phyloP scores from a whole-genome alignment of 2,797 vertebrate species.

The Rhabdophis nuchalis region DNA sequence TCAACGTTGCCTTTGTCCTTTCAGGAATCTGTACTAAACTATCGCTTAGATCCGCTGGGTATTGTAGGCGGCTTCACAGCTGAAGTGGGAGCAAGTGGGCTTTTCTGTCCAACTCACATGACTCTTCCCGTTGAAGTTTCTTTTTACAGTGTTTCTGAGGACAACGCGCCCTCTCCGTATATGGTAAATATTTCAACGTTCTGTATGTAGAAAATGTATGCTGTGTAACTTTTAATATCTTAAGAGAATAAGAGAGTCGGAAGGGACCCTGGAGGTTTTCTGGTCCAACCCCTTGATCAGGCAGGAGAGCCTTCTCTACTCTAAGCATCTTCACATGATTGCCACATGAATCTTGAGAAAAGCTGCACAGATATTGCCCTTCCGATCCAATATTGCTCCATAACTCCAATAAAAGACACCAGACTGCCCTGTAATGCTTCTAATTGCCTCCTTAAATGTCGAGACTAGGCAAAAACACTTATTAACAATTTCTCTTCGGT shows the following conservation, averaged over 20 bases:
- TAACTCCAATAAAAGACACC: not conserved
- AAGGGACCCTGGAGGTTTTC: not conserved
- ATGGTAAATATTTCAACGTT: conserved; percentile 78
- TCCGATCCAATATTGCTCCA: not conserved
- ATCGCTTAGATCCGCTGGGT: conserved; percentile 91
- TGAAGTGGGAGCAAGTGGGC: conserved; percentile 94
- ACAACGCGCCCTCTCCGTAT: conserved; percentile 97
- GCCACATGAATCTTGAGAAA: not conserved
- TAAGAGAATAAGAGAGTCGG: not conserved
- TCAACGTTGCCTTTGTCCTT: not conserved
- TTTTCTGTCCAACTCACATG: conserved; percentile 96
- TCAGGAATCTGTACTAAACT: conserved; percentile 96
- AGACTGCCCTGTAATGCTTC: not conserved
- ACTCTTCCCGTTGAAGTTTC: conserved; percentile 95
- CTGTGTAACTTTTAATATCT: not conserved
- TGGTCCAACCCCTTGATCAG: not conserved
- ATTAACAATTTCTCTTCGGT: not conserved
- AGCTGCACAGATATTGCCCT: not conserved
- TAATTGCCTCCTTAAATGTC: not conserved
- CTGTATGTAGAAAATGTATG: not conserved
- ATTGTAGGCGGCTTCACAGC: conserved; percentile 91
- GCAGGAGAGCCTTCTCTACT: not conserved
- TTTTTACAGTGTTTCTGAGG: conserved; percentile 98
- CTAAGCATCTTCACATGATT: not conserved
- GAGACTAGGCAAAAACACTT: not conserved